A percentile compares a stretch with the other conserved stretches of the same genome.
phyloP scores from a whole-genome alignment of 1,140 invertebrate species.

The Ectropis grisescens region DNA sequence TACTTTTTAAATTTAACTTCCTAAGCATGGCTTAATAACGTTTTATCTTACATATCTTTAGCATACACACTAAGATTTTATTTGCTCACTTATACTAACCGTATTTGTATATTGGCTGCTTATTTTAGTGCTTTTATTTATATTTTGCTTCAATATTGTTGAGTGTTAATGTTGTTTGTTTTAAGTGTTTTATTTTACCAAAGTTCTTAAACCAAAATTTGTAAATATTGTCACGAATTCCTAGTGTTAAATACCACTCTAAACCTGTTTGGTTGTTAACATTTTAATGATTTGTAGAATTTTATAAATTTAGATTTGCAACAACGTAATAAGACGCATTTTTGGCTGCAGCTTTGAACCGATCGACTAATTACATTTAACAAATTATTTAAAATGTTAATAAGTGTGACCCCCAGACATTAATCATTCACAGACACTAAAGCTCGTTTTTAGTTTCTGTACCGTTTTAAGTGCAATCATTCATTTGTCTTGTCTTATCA shows the following conservation, averaged over 20 bases:
- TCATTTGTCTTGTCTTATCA: slow-evolving; percentile 66
- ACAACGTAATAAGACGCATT: no score
- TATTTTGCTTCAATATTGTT: slow-evolving; percentile 8
- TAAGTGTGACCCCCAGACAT: slow-evolving; percentile 45
- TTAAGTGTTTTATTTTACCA: no score
- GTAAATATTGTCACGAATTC: slow-evolving; percentile 34
- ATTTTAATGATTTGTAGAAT: slow-evolving; percentile 4
- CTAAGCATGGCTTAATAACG: background rate
- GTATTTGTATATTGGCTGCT: slow-evolving; percentile 15
- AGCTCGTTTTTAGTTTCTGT: slow-evolving; percentile 47
- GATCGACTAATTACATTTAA: no score
- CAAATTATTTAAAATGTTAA: no score
- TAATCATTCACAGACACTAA: slow-evolving; percentile 62
- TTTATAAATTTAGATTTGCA: no score
- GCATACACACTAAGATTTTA: no score
- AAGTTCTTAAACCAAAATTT: no score
- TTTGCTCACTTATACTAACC: no score
- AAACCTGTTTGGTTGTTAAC: slow-evolving; percentile 3
- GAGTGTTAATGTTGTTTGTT: slow-evolving; percentile 3
- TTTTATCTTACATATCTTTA: no score
- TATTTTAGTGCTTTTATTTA: slow-evolving; percentile 7
- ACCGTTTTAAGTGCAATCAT: slow-evolving; percentile 56
- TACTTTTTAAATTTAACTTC: slow-evolving; percentile 9
- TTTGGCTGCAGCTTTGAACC: no score
- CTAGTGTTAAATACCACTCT: slow-evolving; percentile 49